These are phyloP conservation scores for Macrochelys suwanniensis DNA, from an alignment of 2,797 vertebrate species.

Conservation along the genomic window DNA sequence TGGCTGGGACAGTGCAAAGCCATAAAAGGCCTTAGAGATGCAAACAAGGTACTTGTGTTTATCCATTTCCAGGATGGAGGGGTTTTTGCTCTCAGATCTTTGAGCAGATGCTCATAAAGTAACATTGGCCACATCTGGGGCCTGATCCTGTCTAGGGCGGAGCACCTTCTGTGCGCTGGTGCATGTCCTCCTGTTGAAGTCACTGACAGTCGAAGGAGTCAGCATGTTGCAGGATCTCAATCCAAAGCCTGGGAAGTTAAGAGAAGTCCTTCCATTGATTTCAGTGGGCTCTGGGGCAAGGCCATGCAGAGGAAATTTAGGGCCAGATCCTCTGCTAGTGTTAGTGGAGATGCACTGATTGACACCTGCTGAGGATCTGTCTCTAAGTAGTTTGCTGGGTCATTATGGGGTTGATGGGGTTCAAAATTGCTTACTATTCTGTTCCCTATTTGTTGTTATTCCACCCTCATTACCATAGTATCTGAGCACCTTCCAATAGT, in stretches of 20 bases:
- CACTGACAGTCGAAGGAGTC: not conserved
- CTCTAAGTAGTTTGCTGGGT: not conserved
- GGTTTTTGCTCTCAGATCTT: not conserved
- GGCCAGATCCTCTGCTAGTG: not conserved
- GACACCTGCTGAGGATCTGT: not conserved
- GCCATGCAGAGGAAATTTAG: not conserved
- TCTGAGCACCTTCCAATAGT: conserved; percentile 9
- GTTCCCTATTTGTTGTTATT: not conserved
- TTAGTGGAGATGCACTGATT: not conserved
- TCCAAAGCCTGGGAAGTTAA: not conserved
- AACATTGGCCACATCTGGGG: not conserved
- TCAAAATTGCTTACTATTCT: conserved; percentile 2
- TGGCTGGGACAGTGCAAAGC: fast-evolving
- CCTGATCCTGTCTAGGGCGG: not conserved
- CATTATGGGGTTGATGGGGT: not conserved
- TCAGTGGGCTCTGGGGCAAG: not conserved
- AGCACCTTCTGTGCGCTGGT: not conserved
- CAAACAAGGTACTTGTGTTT: not conserved
- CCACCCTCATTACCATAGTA: not conserved
- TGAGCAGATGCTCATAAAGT: not conserved
- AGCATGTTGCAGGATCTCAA: not conserved
- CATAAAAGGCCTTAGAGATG: not conserved
- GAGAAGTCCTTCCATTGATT: not conserved
- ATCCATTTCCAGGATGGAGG: not conserved
- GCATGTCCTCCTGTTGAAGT: not conserved